These are phyloP conservation scores for Halictus ligatus DNA, from an alignment of 2,888 invertebrate genomes.

Conservation along the genomic window DNA sequence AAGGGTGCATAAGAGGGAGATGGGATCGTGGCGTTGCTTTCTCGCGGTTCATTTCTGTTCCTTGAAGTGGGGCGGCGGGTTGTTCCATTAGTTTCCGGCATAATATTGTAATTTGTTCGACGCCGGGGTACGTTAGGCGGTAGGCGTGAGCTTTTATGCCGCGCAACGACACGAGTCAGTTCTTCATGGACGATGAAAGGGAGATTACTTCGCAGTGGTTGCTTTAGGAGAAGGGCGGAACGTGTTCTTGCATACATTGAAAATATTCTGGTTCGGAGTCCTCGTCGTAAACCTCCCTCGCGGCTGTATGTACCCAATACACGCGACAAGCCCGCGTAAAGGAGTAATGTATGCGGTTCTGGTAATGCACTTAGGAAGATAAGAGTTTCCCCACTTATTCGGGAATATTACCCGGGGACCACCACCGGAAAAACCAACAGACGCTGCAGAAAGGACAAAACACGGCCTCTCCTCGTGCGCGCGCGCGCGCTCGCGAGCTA, in stretches of 20 bases:
- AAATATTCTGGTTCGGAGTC: conserved; percentile 74
- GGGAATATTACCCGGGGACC: conserved; percentile 56
- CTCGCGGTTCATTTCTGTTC: not conserved
- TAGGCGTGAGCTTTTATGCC: conserved; percentile 57
- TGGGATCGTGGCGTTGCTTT: not conserved
- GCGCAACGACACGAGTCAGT: conserved; percentile 68
- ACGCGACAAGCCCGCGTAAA: conserved; percentile 56
- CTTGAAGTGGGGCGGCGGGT: not conserved
- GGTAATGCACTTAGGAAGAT: conserved; percentile 78
- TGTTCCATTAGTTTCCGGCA: conserved; percentile 32
- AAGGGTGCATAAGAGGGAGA: not conserved
- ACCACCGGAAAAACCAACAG: conserved; percentile 63
- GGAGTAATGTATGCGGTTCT: conserved; percentile 73
- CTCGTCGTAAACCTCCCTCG: conserved; percentile 69
- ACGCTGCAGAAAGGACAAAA: conserved; percentile 65
- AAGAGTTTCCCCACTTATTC: conserved; percentile 71
- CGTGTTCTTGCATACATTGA: conserved; percentile 81
- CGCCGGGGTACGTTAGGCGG: conserved; percentile 44
- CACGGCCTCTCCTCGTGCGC: not conserved
- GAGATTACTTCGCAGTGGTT: conserved; percentile 75
- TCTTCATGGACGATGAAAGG: conserved; percentile 72
- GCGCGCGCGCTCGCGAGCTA: not conserved
- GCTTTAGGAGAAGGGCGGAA: conserved; percentile 74
- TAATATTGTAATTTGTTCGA: conserved; percentile 50
- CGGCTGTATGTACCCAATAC: conserved; percentile 73